Evolutionary conservation across 2,113 vertebrate genomes (phyloP), one percentile per base, ranked within the genome.

Genomic region (Jacana jacana): DNA sequence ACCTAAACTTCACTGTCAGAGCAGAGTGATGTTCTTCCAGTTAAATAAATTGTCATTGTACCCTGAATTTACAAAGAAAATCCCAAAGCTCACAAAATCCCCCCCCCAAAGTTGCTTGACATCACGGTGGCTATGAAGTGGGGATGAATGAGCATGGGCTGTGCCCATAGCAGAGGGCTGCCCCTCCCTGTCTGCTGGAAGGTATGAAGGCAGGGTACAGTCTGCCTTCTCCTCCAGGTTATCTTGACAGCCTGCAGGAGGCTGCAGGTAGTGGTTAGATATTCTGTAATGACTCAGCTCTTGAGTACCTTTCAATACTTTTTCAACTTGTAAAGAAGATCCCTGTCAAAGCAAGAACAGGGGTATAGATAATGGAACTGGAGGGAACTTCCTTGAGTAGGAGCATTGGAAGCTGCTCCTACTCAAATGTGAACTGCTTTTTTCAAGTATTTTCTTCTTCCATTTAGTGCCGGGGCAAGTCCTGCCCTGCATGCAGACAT

Each of bases 121-220:
- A 25, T 24, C 8, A 33, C 10, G 18, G 48, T 57, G 17, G 13
- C 17, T 16, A 2, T n/a, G 17, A 52, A 65, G 39, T 0, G 0
- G 14, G 11, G 31, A 49, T 24, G 51, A 46, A 37, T 60, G 44
- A 75, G 37, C 0, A 0, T 37, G 30, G 39, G 7, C 70, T 82
- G 31, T 71, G 11, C 5, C 27, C 33, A 14, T 3, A 25, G 48
- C 0, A 0, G 57, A 20, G 40, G 23, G 5, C 46, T 54, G 17
- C 20, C n/a, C 25, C 79, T 72, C 46, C 35, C 15, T 49, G 40
- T n/a, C 33, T 33, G n/a, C 17, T 37, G 25, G 57, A 64, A 76
- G 19, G 27, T 13, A 35, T 0, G 0, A 69, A 39, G 55, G 24
- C 16, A 48, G 11, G n/a, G 23, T 31, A 31, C 30, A 42, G 22